Percentiles rank a stretch among this genome's conserved stretches.
Evolutionary conservation across 2,797 vertebrate species (phyloP).

Genomic region (Gallinago nigripennis): DNA sequence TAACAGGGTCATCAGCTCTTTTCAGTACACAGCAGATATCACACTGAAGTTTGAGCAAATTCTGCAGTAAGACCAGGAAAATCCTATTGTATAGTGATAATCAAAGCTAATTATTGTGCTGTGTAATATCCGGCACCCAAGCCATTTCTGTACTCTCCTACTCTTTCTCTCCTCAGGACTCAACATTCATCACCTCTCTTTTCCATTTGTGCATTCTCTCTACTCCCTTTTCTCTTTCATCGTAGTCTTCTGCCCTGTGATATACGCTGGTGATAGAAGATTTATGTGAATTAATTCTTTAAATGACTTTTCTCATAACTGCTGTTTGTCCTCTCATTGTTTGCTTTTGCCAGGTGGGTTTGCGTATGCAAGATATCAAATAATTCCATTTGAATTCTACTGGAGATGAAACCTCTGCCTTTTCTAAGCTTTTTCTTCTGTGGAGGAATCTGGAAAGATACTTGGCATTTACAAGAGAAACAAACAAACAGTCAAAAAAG

Average conservation of each 20-base stretch:
- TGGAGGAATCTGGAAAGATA: background rate
- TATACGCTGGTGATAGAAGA: background rate
- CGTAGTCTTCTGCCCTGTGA: background rate
- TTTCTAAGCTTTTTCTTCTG: background rate
- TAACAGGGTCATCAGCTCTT: background rate
- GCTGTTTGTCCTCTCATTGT: background rate
- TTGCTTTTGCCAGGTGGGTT: background rate
- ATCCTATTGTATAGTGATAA: background rate
- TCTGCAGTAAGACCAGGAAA: background rate
- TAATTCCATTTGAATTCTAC: background rate
- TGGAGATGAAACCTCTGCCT: background rate
- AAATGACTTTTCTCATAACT: background rate
- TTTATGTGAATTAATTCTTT: background rate
- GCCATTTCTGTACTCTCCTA: background rate
- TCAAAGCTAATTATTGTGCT: background rate
- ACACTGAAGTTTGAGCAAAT: background rate
- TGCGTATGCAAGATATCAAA: background rate
- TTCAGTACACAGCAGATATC: background rate
- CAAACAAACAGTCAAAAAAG: background rate
- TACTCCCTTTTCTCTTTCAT: background rate
- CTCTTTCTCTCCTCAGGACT: background rate
- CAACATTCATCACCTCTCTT: background rate
- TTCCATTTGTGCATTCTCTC: background rate
- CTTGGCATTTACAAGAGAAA: background rate
- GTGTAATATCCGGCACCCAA: background rate